Evolutionary conservation across 2,113 vertebrate species (phyloP).

Genomic region (Xenopus laevis): DNA sequence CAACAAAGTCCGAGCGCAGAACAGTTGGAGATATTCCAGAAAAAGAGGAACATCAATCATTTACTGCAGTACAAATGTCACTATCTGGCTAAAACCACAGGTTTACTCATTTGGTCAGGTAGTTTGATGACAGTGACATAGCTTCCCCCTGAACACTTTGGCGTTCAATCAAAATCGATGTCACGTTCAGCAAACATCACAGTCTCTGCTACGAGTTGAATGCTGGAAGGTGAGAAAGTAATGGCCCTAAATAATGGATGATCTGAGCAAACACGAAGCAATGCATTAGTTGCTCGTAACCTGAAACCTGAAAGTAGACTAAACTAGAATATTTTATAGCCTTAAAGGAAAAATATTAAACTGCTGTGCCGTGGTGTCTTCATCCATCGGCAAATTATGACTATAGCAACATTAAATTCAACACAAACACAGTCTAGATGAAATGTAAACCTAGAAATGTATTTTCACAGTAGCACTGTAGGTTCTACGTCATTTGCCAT

Average conservation of each 20-base stretch:
- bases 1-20: neutral
- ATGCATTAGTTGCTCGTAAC: conserved; percentile 11
- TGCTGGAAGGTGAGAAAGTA: conserved; percentile 18
- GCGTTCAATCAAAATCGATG: conserved; percentile 18
- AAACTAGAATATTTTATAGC: no score
- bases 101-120: conserved; percentile 3
- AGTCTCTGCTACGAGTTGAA: conserved; percentile 14
- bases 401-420: no score
- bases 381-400: no score
- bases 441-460: no score
- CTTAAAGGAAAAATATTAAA: no score
- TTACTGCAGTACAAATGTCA: conserved; percentile 10
- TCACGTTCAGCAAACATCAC: conserved; percentile 21
- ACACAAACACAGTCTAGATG: no score
- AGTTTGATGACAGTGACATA: conserved; percentile 15
- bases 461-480: no score
- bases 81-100: neutral
- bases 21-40: neutral
- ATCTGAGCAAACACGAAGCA: conserved; percentile 4
- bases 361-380: no score
- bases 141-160: conserved; percentile 8
- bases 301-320: neutral
- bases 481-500: no score
- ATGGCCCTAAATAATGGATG: conserved; percentile 29
- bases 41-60: conserved; percentile 18